Base-by-base conservation (phyloP, 2,888 invertebrate species). In the Tachina grossa region DNA sequence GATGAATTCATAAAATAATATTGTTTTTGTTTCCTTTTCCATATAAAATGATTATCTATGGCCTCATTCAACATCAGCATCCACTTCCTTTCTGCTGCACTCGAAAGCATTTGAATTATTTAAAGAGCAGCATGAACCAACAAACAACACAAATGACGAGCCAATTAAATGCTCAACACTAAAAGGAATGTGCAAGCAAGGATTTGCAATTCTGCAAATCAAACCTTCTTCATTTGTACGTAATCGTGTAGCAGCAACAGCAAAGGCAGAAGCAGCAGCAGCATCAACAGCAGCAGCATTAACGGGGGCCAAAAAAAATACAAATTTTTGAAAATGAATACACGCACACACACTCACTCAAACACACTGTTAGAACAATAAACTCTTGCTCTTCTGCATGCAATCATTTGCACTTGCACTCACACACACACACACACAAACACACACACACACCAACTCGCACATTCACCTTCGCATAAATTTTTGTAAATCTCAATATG, bases 91-190 rank as follows among this genome's bases (percentile, higher is more conserved):
- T 53, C 19, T 45, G 45, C 51, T 71, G 61, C 51, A 59, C 69
- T 61, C 69, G 51, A 61, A 43, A 69, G 45, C 31, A 79, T 53
- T 57, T 63, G 63, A 75, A 53, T 55, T 61, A 53, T 75, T 75
- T 63, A 53, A 63, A 65, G 63, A 55, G 63, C 45, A 55, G 14
- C 63, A 65, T 22, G 19, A 31, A 78, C 16, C 71, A 47, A 65
- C 63, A 79, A 71, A 63, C 63, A 71, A 19, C 45, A 61, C 9
- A 72, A 63, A 65, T 55, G 69, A 69, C 41, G 71, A 79, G 79
- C 71, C 79, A 79, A 79, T 79, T 79, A 72, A 79, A 72, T 72
- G 72, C 55, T 72, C 79, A 55, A 79, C 61, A 55, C 53, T 55
- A 71, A 71, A 79, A 71, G 45, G 63, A 71, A 66, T 72, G 53